Evolutionary conservation across 2,888 invertebrate species (phyloP).

Genomic region (Halocaridina rubra): DNA sequence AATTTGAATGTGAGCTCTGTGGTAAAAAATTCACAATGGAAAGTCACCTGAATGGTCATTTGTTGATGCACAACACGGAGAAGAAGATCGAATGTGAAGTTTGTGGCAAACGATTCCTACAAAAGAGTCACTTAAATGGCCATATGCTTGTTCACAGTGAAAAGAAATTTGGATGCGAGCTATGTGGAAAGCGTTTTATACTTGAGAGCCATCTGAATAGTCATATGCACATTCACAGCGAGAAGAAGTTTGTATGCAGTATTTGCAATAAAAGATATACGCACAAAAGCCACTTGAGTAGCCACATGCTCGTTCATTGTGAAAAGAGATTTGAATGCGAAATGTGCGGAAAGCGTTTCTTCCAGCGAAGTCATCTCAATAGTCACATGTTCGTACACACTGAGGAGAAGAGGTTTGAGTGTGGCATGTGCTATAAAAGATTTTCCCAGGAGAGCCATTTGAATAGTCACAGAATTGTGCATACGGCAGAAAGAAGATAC

Average conservation of each 20-base stretch:
- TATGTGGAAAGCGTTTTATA: slow-evolving; percentile 47
- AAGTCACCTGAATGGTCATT: slow-evolving; percentile 45
- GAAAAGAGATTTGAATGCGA: slow-evolving; percentile 51
- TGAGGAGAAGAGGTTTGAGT: slow-evolving; percentile 47
- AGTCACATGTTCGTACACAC: slow-evolving; percentile 49
- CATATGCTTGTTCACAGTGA: slow-evolving; percentile 52
- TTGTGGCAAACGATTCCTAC: slow-evolving; percentile 42
- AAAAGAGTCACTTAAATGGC: slow-evolving; percentile 49
- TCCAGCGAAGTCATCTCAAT: slow-evolving; percentile 47
- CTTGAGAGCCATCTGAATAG: slow-evolving; percentile 47
- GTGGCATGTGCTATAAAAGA: slow-evolving; percentile 38
- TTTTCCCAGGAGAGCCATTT: slow-evolving; percentile 40
- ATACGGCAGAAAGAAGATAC: slow-evolving; percentile 45
- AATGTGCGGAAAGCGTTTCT: slow-evolving; percentile 42
- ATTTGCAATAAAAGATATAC: slow-evolving; percentile 42
- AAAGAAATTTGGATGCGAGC: slow-evolving; percentile 49
- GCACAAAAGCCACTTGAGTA: slow-evolving; percentile 47
- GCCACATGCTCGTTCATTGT: slow-evolving; percentile 49
- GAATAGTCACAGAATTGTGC: slow-evolving; percentile 47
- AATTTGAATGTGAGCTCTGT: slow-evolving; percentile 46
- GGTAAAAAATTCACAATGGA: slow-evolving; percentile 52
- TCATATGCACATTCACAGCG: slow-evolving; percentile 48
- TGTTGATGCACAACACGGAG: slow-evolving; percentile 45
- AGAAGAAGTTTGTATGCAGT: slow-evolving; percentile 48
- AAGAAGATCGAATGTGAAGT: slow-evolving; percentile 53